Evolutionary conservation across 1,140 invertebrate genomes (phyloP), one percentile per base, ranked within the genome.

Genomic region (Aporrectodea caliginosa): DNA sequence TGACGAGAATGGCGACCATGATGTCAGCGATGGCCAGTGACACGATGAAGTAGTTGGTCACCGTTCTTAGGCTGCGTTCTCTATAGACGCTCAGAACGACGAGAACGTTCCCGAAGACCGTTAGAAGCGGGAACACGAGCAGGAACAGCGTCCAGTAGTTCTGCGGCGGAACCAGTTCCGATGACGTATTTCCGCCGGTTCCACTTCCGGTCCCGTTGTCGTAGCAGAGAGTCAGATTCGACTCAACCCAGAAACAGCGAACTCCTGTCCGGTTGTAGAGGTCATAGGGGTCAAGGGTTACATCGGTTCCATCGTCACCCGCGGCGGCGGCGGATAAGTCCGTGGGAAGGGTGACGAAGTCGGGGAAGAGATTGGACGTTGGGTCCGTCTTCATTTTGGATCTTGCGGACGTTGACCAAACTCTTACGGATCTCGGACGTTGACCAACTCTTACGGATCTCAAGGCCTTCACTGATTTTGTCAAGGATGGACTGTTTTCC

Each of bases 21-120:
- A n/a, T n/a, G n/a, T n/a, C n/a, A n/a, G n/a, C n/a, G n/a, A n/a
- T n/a, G n/a, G n/a, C n/a, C n/a, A n/a, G n/a, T n/a, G n/a, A n/a
- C n/a, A n/a, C n/a, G n/a, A n/a, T n/a, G n/a, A n/a, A n/a, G n/a
- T 6, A 58, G 6, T 58, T 22, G 43, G 22, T 12, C 43, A 22
- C 43, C 43, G 6, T 6, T 6, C 43, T 58, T 22, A 58, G 43
- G 22, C 43, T 6, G 43, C 43, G 43, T 58, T 22, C 43, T 58
- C 6, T 58, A 58, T 75, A 68, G 12, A 99, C 97, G 84, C 94
- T 95, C 83, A 98, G 88, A 82, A 98, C 98, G 78, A 99, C 97
- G 78, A 99, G 91, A 78, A 97, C 93, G 89, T 98, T 98, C 34
- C 96, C 97, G 88, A 98, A 98, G 16, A 98, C 91, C 0, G 96